These are phyloP conservation scores for Muscidifurax raptorellus DNA, from an alignment of 1,140 invertebrate genomes.

Conservation along the genomic window DNA sequence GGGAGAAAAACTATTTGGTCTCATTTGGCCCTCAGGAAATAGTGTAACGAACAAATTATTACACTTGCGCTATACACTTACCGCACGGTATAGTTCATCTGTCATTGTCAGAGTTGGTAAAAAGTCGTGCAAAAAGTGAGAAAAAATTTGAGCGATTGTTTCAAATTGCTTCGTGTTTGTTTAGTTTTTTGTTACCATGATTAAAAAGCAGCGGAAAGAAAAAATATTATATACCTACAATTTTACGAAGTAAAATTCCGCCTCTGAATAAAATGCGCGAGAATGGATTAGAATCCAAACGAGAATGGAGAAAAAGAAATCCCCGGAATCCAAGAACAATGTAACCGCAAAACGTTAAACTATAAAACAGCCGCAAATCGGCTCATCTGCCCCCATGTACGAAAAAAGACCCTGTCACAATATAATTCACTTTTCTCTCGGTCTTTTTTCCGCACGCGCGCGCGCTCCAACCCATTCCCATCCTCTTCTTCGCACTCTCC, in stretches of 20 bases:
- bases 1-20: slow-evolving; percentile 17
- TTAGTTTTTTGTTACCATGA: too few relatives aligned
- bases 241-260: too few relatives aligned
- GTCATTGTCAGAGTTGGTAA: background rate
- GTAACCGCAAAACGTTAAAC: background rate
- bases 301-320: background rate
- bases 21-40: slow-evolving; percentile 10
- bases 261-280: too few relatives aligned
- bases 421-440: slow-evolving; percentile 46
- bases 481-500: background rate
- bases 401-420: slow-evolving; percentile 43
- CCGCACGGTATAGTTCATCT: background rate
- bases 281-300: background rate
- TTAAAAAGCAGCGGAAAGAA: too few relatives aligned
- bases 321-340: background rate
- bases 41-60: slow-evolving; percentile 14
- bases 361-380: slow-evolving; percentile 43
- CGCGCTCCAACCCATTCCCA: background rate
- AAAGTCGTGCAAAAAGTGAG: background rate
- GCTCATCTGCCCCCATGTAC: slow-evolving; percentile 21
- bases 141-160: background rate
- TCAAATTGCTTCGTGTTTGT: too few relatives aligned
- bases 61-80: background rate
- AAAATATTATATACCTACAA: too few relatives aligned
- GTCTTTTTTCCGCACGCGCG: slow-evolving; percentile 15